A percentile compares a stretch with the other conserved stretches of the same genome.
Evolutionary conservation across 2,888 invertebrate genomes (phyloP).

Genomic region (Trissolcus japonicus): DNA sequence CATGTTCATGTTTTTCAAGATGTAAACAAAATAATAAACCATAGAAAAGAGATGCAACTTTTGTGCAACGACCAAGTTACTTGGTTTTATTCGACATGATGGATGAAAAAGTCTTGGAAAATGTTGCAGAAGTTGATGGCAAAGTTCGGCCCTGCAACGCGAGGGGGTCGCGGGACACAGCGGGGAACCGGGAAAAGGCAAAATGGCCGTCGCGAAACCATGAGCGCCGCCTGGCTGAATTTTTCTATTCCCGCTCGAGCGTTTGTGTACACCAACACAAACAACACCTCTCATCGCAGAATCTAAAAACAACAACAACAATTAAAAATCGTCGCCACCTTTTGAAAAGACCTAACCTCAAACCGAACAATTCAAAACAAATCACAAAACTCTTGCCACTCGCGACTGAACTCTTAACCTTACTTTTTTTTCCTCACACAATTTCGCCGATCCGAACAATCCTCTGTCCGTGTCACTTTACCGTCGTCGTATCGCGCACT

Average conservation of each 20-base stretch:
- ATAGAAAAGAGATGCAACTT: too few species aligned
- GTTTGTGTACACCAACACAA: slow-evolving; percentile 22
- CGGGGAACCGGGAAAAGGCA: slow-evolving; percentile 56
- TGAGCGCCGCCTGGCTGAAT: slow-evolving; percentile 71
- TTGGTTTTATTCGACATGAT: too few species aligned
- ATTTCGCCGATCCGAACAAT: too few species aligned
- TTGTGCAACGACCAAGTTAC: too few species aligned
- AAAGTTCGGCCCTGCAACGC: slow-evolving; percentile 42
- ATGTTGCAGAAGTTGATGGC: slow-evolving; percentile 21
- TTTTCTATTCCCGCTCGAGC: slow-evolving; percentile 70
- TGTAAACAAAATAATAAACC: too few species aligned
- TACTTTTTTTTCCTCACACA: too few species aligned
- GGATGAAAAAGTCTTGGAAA: not conserved
- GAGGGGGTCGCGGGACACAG: slow-evolving; percentile 11
- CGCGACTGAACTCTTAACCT: too few species aligned
- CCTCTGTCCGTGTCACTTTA: too few species aligned
- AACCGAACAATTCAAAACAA: not conserved
- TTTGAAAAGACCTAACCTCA: too few species aligned
- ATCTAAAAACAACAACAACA: slow-evolving; percentile 9
- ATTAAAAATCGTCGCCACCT: not conserved
- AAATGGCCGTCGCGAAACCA: slow-evolving; percentile 67
- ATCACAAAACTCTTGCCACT: too few species aligned
- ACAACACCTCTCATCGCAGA: not conserved
- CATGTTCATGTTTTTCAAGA: too few species aligned
- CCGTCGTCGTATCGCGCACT: too few species aligned